phyloP scores from a whole-genome alignment of 2,797 vertebrate species.

The Diglossa cyanea region DNA sequence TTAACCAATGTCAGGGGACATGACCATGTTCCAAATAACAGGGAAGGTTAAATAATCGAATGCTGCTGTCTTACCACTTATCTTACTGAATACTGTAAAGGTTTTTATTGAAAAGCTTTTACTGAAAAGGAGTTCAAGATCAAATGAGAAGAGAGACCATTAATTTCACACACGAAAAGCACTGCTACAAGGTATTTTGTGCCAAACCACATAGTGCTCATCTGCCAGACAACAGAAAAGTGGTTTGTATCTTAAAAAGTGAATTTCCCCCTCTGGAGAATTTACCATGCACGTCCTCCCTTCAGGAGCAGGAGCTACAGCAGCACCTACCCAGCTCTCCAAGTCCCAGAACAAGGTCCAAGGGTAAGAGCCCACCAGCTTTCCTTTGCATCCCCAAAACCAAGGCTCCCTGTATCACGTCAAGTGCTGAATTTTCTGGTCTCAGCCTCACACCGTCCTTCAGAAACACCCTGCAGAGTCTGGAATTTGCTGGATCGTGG shows the following conservation, averaged over 20 bases:
- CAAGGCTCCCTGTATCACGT: background rate
- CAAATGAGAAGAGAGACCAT: constrained; percentile 5
- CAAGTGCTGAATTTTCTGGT: background rate
- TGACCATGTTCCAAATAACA: constrained; percentile 52
- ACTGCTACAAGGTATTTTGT: background rate
- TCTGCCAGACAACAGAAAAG: constrained; percentile 8
- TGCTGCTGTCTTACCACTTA: constrained; percentile 54
- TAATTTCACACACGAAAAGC: background rate
- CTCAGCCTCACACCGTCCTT: background rate
- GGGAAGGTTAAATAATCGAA: constrained; percentile 59
- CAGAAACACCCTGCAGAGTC: background rate
- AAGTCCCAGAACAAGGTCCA: background rate
- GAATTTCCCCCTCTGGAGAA: background rate
- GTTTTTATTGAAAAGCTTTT: constrained; percentile 66
- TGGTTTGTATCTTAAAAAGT: background rate
- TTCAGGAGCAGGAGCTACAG: background rate
- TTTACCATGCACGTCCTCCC: background rate
- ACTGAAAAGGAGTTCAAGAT: constrained; percentile 62
- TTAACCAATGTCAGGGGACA: constrained; percentile 61
- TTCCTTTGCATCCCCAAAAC: background rate
- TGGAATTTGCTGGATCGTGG: background rate
- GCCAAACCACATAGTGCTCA: background rate
- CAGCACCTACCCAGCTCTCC: background rate
- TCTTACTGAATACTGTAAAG: constrained; percentile 48
- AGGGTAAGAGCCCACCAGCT: background rate